phyloP scores from a whole-genome alignment of 2,797 vertebrate genomes.

The Ptychobarbus kaznakovi region DNA sequence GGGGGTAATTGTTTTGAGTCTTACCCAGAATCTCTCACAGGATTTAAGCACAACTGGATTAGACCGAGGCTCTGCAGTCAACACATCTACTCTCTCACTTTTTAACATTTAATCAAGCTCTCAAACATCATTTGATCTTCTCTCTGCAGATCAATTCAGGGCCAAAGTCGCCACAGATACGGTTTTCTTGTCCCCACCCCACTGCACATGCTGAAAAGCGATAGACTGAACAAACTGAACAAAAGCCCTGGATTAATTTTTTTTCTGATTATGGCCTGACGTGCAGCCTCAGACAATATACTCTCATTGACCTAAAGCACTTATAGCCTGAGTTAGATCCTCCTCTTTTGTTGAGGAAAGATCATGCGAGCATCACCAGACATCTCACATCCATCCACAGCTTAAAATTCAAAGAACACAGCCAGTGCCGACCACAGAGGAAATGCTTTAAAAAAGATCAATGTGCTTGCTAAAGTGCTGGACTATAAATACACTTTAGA shows the following conservation, averaged over 20 bases:
- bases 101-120: constrained; percentile 51
- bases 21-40: constrained; percentile 51
- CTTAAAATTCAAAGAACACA: constrained; percentile 53
- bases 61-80: constrained; percentile 20
- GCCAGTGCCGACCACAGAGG: constrained; percentile 17
- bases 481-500: constrained; percentile 53
- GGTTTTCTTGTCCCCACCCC: neutral
- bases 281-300: neutral
- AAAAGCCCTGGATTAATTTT: neutral
- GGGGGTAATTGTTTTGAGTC: constrained; percentile 52
- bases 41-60: constrained; percentile 58
- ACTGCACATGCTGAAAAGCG: neutral
- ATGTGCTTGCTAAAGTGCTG: constrained; percentile 46
- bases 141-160: neutral
- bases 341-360: constrained; percentile 17
- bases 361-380: constrained; percentile 22
- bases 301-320: neutral
- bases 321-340: neutral
- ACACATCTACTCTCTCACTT: constrained; percentile 30
- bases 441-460: constrained; percentile 53
- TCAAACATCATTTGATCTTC: constrained; percentile 21
- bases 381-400: constrained; percentile 3
- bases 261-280: constrained; percentile 1
- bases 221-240: neutral
- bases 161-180: neutral